phyloP scores from a whole-genome alignment of 2,113 vertebrate species.

The Ctenodactylus gundi region DNA sequence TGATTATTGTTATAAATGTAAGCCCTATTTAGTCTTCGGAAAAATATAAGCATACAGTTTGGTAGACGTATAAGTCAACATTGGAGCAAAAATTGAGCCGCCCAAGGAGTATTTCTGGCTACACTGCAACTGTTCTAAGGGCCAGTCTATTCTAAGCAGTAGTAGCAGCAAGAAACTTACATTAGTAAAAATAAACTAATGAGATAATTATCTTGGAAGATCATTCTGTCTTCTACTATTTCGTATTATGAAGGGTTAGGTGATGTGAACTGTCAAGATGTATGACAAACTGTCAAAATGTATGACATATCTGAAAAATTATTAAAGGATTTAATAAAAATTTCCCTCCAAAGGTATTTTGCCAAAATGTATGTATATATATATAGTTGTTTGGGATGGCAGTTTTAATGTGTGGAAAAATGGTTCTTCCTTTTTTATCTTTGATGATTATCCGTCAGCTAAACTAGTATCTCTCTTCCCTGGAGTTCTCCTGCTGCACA shows the following conservation, averaged over 20 bases:
- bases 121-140: neutral
- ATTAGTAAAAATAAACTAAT: constrained; percentile 70
- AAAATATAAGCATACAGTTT: constrained; percentile 28
- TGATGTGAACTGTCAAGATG: too few relatives aligned
- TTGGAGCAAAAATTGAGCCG: neutral
- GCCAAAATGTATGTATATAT: constrained; percentile 2
- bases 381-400: neutral
- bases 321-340: neutral
- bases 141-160: constrained; percentile 58
- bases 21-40: neutral
- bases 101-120: constrained; percentile 20
- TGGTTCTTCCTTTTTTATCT: constrained; percentile 15
- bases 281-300: neutral
- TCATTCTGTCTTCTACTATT: constrained; percentile 26
- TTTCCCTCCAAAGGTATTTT: constrained; percentile 39
- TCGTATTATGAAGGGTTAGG: constrained; percentile 31
- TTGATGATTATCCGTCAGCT: neutral
- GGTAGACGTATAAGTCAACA: neutral
- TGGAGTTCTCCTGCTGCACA: neutral
- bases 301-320: neutral
- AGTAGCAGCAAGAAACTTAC: constrained; percentile 51
- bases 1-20: constrained; percentile 40
- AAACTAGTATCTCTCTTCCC: neutral
- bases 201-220: constrained; percentile 52
- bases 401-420: constrained; percentile 15